Conservation (phyloP, 1,140 invertebrate genomes). For the Drosophila pruinosa region DNA sequence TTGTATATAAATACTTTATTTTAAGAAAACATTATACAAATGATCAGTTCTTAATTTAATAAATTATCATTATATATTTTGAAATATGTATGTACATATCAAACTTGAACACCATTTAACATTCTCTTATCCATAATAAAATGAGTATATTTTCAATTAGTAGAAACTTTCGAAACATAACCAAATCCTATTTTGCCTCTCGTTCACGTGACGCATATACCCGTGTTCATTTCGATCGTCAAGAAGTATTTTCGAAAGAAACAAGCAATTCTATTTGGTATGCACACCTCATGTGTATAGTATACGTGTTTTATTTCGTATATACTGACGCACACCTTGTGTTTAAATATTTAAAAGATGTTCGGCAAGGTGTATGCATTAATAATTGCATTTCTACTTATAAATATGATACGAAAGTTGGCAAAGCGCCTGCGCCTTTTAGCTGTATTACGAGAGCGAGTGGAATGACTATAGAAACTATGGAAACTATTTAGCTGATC, state of each 20-base stretch:
- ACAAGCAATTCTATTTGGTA: conserved; percentile 22
- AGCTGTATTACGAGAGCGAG: conserved; percentile 25
- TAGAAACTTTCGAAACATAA: too few species aligned
- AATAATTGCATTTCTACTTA: conserved; percentile 66
- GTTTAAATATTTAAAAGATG: conserved; percentile 33
- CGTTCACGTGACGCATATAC: conserved; percentile 4
- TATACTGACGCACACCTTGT: conserved; percentile 42
- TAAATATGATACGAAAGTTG: conserved; percentile 63
- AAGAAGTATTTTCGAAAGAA: conserved; percentile 18
- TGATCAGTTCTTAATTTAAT: neutral
- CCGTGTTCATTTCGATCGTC: neutral
- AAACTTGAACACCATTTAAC: neutral
- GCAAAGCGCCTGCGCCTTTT: conserved; percentile 47
- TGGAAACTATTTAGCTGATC: conserved; percentile 9
- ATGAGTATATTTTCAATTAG: neutral
- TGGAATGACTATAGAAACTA: conserved; percentile 35
- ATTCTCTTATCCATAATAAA: neutral
- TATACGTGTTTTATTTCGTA: conserved; percentile 3
- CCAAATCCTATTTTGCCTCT: neutral
- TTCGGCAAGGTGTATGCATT: conserved; percentile 46
- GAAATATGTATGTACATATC: neutral
- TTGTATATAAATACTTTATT: neutral
- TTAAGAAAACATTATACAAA: neutral
- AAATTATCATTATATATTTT: neutral
- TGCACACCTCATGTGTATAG: conserved; percentile 4